phyloP scores from a whole-genome alignment of 2,113 vertebrate genomes.

The Panurus biarmicus region DNA sequence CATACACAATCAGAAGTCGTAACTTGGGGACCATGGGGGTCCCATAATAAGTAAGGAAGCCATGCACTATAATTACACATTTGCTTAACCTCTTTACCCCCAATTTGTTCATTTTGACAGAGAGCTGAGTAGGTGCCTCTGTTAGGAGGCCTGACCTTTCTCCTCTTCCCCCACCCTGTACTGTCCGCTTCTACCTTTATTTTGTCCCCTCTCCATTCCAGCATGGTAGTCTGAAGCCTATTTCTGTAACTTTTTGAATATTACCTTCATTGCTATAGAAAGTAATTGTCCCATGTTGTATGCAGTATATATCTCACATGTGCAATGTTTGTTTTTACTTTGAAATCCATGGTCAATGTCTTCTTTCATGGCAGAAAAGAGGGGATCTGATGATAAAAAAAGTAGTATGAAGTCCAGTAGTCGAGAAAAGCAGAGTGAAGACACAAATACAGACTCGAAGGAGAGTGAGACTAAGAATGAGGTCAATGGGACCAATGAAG shows the following conservation, averaged over 20 bases:
- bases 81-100: background rate
- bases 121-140: background rate
- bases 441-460: conserved; percentile 84
- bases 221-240: background rate
- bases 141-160: background rate
- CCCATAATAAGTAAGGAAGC: conserved; percentile 26
- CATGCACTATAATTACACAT: background rate
- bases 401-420: conserved; percentile 87
- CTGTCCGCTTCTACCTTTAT: background rate
- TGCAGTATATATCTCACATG: conserved; percentile 28
- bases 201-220: conserved; percentile 1
- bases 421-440: conserved; percentile 85
- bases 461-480: conserved; percentile 87
- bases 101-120: background rate
- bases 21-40: background rate
- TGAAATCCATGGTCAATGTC: conserved; percentile 75
- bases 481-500: conserved; percentile 95
- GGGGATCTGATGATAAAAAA: conserved; percentile 89
- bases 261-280: background rate
- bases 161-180: background rate
- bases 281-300: background rate
- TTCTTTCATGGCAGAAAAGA: conserved; percentile 87
- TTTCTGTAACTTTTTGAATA: background rate
- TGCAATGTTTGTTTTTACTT: conserved; percentile 68
- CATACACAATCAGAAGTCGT: background rate